Base-by-base conservation (phyloP, 2,113 vertebrate species). In the Daubentonia madagascariensis region DNA sequence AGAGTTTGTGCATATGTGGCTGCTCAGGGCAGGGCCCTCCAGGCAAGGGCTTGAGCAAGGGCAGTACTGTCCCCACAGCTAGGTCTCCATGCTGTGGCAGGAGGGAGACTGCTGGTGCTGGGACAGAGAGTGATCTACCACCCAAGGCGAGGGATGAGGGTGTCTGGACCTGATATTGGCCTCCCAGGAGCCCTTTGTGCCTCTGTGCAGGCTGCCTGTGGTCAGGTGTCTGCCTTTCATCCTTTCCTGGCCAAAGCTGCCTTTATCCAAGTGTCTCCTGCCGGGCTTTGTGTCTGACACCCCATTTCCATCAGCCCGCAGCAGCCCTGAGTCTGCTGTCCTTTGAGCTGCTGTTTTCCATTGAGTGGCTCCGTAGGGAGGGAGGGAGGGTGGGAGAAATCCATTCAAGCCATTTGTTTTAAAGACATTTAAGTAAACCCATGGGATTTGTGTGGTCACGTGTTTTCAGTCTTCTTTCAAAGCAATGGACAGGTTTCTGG, bases 361-460 rank as follows among this genome's bases (percentile, higher is more conserved):
- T 14, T 9, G 70, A 96, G 91, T 1, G 40, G 57, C 72, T 78
- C 65, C 2, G 76, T 57, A 52, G 59, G 75, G 43, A 65, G 45
- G 16, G 35, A 45, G 45, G 12, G 37, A n/a, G 50, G 92, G 22
- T 48, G 72, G 80, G 90, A 72, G 81, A 91, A 81, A 96, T 63
- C 92, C 94, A 63, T 88, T 96, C 85, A 78, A 32, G 80, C 52
- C 65, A 5, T 96, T 98, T 92, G 89, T 95, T 95, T 94, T 91
- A 94, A 90, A 94, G 95, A 91, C 95, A 59, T 92, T 86, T 73
- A 61, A 89, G 91, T 70, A 85, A 96, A 76, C 68, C 85, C 96
- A 5, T 40, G 97, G 81, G 89, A 86, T 91, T 20, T 81, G 67
- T 52, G 59, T 30, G 54, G 87, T 92, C 79, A 80, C 85, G 8